phyloP scores from a whole-genome alignment of 2,797 vertebrate genomes.

The Mus spretus region DNA sequence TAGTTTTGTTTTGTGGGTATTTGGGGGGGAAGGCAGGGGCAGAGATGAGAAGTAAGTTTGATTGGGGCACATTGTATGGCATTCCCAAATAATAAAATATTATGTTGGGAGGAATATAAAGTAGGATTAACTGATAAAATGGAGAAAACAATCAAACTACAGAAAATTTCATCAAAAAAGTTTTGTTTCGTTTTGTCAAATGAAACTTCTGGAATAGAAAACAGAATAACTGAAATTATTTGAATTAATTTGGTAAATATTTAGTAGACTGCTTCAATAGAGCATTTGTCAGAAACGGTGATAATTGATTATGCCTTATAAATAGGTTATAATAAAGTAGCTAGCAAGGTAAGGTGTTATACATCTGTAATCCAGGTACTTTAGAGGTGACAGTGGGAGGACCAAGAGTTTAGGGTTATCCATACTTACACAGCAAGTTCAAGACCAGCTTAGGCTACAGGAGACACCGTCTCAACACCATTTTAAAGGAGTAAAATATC shows the following conservation, averaged over 20 bases:
- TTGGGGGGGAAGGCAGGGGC: too few relatives aligned
- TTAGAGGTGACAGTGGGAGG: neutral
- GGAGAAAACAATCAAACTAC: slow-evolving; percentile 54
- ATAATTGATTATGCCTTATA: neutral
- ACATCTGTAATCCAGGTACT: neutral
- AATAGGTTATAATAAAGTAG: neutral
- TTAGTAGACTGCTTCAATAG: neutral
- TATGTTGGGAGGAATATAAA: neutral
- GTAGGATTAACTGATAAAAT: neutral
- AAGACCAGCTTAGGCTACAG: neutral
- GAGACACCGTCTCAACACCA: neutral
- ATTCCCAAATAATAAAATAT: neutral
- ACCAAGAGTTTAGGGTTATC: neutral
- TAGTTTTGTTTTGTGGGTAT: neutral
- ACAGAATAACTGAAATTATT: neutral
- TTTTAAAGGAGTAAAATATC: neutral
- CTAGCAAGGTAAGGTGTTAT: neutral
- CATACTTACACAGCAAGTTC: neutral
- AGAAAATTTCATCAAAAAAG: neutral
- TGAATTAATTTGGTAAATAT: slow-evolving; percentile 7
- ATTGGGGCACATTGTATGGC: neutral
- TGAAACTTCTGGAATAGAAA: slow-evolving; percentile 13
- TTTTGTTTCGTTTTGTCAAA: neutral
- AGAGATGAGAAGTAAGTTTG: neutral
- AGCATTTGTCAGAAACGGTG: neutral